A percentile compares a stretch with the other conserved stretches of the same genome.
Conservation (phyloP, 1,140 invertebrate species). For the Eupeodes corollae region DNA sequence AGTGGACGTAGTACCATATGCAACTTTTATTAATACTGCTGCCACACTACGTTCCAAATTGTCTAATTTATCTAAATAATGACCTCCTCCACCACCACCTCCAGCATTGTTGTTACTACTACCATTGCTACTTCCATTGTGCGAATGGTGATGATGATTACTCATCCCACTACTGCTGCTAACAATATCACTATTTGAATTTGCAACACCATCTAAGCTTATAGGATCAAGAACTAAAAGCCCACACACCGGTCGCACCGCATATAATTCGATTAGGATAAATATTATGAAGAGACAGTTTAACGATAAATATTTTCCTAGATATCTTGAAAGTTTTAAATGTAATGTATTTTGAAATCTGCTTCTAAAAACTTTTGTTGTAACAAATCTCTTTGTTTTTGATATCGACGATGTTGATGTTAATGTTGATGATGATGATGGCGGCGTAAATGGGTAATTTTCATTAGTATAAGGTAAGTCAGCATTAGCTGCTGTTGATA, state of each 20-base stretch:
- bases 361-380: background rate
- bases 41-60: conserved; percentile 51
- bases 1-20: conserved; percentile 48
- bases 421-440: background rate
- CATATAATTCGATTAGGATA: background rate
- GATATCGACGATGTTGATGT: background rate
- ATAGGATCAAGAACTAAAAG: conserved; percentile 14
- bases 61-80: conserved; percentile 28
- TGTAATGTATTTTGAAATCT: background rate
- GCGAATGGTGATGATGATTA: background rate
- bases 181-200: background rate
- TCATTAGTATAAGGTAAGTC: too few species aligned
- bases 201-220: conserved; percentile 1
- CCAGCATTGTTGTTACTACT: conserved; percentile 6
- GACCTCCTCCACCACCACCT: conserved; percentile 12
- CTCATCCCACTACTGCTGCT: conserved; percentile 5
- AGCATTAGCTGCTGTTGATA: too few species aligned
- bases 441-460: background rate
- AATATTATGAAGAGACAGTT: background rate
- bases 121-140: conserved; percentile 5
- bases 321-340: background rate
- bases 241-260: conserved; percentile 8
- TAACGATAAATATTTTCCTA: background rate
- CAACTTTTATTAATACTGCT: conserved; percentile 55
- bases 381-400: background rate